These are phyloP conservation scores for Parapsyche elsis DNA, from an alignment of 1,140 invertebrate species.

Conservation along the genomic window DNA sequence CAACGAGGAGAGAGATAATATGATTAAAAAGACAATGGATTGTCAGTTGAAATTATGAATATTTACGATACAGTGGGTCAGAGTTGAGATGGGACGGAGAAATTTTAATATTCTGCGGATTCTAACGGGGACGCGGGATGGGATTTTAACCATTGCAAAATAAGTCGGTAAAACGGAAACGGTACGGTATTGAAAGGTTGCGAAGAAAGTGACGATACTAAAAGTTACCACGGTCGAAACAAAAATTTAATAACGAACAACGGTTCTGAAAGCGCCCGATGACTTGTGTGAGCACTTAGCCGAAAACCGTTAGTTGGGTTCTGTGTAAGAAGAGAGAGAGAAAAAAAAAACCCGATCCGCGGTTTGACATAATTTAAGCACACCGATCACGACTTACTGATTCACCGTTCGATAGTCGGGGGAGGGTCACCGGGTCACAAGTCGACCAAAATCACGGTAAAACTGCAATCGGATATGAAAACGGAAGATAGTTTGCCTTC, in stretches of 20 bases:
- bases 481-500: too few species aligned
- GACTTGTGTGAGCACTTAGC: background rate
- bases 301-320: conserved; percentile 4
- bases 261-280: background rate
- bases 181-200: background rate
- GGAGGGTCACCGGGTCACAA: background rate
- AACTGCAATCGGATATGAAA: too few species aligned
- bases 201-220: background rate
- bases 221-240: background rate
- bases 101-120: too few species aligned
- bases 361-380: background rate
- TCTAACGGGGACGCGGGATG: too few species aligned
- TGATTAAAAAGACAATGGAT: too few species aligned
- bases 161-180: too few species aligned
- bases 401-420: background rate
- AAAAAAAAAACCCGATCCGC: background rate
- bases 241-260: conserved; percentile 1
- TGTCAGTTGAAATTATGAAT: too few species aligned
- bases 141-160: too few species aligned
- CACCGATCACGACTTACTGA: background rate
- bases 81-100: too few species aligned
- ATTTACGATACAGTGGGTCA: too few species aligned
- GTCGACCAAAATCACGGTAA: background rate
- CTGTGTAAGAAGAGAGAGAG: background rate
- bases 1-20: too few species aligned